Evolutionary conservation across 2,113 vertebrate species (phyloP).

Genomic region (Atractosteus spatula): DNA sequence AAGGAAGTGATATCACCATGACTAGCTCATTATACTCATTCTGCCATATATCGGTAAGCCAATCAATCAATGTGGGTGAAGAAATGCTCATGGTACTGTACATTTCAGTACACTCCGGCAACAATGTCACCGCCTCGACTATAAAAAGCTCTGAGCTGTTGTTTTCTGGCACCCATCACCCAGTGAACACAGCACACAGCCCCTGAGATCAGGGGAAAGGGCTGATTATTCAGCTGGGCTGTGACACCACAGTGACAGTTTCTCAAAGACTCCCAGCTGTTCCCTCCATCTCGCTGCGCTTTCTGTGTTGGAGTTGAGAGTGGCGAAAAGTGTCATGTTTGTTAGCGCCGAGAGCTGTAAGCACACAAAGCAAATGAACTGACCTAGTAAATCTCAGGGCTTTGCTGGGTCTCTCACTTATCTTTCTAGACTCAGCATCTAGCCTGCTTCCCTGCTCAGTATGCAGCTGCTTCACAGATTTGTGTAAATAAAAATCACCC

Average conservation of each 20-base stretch:
- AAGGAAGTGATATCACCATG: too few relatives aligned
- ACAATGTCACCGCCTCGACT: not conserved
- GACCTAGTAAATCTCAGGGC: too few relatives aligned
- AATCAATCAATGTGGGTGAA: too few relatives aligned
- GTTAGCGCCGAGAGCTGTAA: slow-evolving; percentile 3
- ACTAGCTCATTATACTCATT: too few relatives aligned
- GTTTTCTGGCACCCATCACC: not conserved
- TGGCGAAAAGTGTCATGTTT: not conserved
- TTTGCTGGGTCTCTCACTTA: too few relatives aligned
- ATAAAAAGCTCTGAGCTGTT: not conserved
- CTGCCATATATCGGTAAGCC: too few relatives aligned
- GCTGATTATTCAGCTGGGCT: slow-evolving; percentile 14
- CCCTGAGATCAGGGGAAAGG: not conserved
- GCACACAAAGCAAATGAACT: not conserved
- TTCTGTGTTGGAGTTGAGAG: not conserved
- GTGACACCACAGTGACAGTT: not conserved
- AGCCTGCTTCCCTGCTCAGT: too few relatives aligned
- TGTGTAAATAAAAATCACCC: too few relatives aligned
- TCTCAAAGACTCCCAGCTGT: not conserved
- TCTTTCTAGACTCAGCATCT: too few relatives aligned
- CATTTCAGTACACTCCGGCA: slow-evolving; percentile 3
- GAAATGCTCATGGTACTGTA: not conserved
- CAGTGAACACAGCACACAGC: not conserved
- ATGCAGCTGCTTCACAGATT: too few relatives aligned
- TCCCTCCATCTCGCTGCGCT: not conserved